Evolutionary conservation across 2,888 invertebrate genomes (phyloP), one percentile per base, ranked within the genome.

Genomic region (Cotesia congregata): DNA sequence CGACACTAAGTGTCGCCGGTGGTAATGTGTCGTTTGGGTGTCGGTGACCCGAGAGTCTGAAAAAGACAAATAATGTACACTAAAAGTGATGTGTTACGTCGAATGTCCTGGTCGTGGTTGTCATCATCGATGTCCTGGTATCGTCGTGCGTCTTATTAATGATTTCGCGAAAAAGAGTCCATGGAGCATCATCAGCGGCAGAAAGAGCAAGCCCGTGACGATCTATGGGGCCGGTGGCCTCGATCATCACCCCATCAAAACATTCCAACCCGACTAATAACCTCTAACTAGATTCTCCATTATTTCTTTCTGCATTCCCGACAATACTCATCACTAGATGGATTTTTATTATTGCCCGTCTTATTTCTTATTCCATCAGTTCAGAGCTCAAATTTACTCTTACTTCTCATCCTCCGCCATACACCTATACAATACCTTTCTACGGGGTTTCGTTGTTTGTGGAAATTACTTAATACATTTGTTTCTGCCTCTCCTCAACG

Each of bases 21-120:
- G 60, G 67, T 20, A 17, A 73, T 73, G 67, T 75, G 60, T 75
- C 67, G 69, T 74, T 74, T 39, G 75, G 59, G 75, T 77, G 79
- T 79, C 79, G 77, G 75, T 75, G 79, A 79, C 75, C 75, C 72
- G 69, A 60, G 9, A 17, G 39, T 30, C 30, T 20, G 9, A 65
- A 20, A 20, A 20, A 67, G 67, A 41, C 50, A 65, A 65, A 20
- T 65, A 65, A 65, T 30, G 38, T 20, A 65, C 65, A 65, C 65
- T 30, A 9, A 30, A 65, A 30, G 62, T 62, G 62, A 62, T 68
- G 67, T 67, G 38, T 12, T 67, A 30, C 20, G 20, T 62, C 15
- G 62, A 17, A 61, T 59, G 17, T 61, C n/a, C 5, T 60, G 40
- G 38, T 59, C 38, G 50, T 50, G 50, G 50, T 50, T 50, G 50